These are phyloP conservation scores for Falco naumanni DNA, from an alignment of 2,797 vertebrate genomes.

Conservation along the genomic window DNA sequence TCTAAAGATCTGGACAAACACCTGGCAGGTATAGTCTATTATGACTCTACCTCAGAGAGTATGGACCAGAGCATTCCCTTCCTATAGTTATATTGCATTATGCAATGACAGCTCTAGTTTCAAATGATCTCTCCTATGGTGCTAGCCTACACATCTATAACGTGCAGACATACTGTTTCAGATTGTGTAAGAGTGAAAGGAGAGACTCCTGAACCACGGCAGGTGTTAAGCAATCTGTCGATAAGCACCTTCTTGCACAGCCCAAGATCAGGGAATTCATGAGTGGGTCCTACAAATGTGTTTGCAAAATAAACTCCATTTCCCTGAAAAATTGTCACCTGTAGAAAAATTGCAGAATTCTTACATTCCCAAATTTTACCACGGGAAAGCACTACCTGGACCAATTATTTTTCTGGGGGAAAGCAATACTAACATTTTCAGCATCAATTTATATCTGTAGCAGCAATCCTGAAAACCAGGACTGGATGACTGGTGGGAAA, in stretches of 20 bases:
- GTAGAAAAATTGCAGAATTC: background rate
- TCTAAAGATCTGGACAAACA: background rate
- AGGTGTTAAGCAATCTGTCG: background rate
- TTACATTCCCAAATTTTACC: background rate
- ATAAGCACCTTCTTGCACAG: background rate
- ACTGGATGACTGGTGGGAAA: background rate
- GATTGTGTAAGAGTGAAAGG: background rate
- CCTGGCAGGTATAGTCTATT: background rate
- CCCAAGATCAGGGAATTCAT: background rate
- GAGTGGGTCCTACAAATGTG: rapidly evolving
- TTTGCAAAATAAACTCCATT: background rate
- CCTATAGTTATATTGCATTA: background rate
- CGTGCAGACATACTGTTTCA: background rate
- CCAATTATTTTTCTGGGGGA: background rate
- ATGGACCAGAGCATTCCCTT: background rate
- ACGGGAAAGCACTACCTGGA: background rate
- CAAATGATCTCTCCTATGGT: background rate
- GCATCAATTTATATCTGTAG: background rate
- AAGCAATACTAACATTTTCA: background rate
- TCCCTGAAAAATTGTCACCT: background rate
- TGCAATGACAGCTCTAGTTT: background rate
- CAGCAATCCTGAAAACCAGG: background rate
- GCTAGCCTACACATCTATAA: background rate
- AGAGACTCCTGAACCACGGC: background rate
- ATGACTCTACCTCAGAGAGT: background rate